Base-by-base conservation (phyloP, 1,140 invertebrate genomes). In the Uloborus diversus region DNA sequence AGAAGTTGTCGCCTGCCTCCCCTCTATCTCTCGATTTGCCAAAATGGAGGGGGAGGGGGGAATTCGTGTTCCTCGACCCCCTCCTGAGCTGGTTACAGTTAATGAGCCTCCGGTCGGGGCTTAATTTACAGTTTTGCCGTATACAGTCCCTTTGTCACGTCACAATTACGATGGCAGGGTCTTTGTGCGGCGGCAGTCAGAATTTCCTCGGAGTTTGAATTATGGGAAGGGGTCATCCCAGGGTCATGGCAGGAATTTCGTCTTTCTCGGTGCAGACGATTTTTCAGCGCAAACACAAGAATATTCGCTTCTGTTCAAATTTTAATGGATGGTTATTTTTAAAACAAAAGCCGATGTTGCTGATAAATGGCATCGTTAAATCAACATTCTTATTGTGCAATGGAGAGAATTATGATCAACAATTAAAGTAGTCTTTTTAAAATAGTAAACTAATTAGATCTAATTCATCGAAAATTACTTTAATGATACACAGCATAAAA, bases 121-220 rank as follows among this genome's bases (percentile, higher is more conserved):
- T 71, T 71, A 71, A 71, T 71, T 71, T 59, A 71, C 68, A 71
- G 59, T 71, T 71, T 42, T 28, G 28, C 53, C 68, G 23, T 49
- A 42, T n/a, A 35, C 11, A 20, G n/a, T 9, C 2, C n/a, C 49
- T 71, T 59, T 71, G 68, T 71, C 68, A 71, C 32, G 35, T 37
- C 13, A 33, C 68, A 71, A 71, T 59, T 71, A 59, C 28, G 33
- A 35, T 20, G 32, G 33, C 25, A 33, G 4, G 27, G 51, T 28
- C 4, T n/a, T 13, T 13, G 30, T 42, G 9, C 37, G 17, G 2
- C n/a, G 37, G 9, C 3, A 37, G 66, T 25, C 66, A 70, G 66
- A 23, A 28, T 59, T 59, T 59, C 56, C 7, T 9, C 28, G 27
- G 30, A 33, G 30, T 27, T 13, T 70, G 68, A 70, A 33, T 70